phyloP scores from a whole-genome alignment of 1,140 invertebrate genomes.

The Vollenhovia emeryi region DNA sequence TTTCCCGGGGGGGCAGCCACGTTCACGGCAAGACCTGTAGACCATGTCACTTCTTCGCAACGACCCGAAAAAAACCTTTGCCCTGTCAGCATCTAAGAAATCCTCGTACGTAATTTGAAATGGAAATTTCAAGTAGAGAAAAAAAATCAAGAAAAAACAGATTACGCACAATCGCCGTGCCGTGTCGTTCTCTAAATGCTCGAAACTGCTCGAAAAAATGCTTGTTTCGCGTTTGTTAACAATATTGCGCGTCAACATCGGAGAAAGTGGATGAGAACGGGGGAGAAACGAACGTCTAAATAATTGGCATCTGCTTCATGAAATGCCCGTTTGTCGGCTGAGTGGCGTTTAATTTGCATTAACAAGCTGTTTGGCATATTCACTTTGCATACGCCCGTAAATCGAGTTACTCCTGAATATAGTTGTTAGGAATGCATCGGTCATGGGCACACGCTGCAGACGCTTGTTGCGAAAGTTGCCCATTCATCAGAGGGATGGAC shows the following conservation, averaged over 20 bases:
- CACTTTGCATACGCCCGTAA: conserved; percentile 53
- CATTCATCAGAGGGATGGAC: neutral
- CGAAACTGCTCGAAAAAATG: neutral
- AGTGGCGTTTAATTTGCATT: conserved; percentile 66
- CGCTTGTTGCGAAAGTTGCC: conserved; percentile 13
- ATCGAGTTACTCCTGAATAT: conserved; percentile 66
- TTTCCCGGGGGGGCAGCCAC: no score
- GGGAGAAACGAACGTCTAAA: conserved; percentile 43
- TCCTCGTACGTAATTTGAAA: neutral
- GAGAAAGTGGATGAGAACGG: neutral
- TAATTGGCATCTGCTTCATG: conserved; percentile 62
- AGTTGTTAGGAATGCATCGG: conserved; percentile 57
- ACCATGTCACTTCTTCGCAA: neutral
- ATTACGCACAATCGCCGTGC: neutral
- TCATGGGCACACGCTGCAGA: neutral
- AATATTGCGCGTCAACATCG: neutral
- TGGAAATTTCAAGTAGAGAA: neutral
- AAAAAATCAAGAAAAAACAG: neutral
- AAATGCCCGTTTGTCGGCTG: conserved; percentile 41
- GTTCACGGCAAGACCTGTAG: no score
- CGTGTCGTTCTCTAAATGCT: neutral
- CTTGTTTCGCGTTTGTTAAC: conserved; percentile 33
- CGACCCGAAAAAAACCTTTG: neutral
- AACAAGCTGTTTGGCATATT: conserved; percentile 67
- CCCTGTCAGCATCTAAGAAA: neutral